These are phyloP conservation scores for Lepidotrigona ventralis DNA, from an alignment of 1,140 invertebrate genomes.

Conservation along the genomic window DNA sequence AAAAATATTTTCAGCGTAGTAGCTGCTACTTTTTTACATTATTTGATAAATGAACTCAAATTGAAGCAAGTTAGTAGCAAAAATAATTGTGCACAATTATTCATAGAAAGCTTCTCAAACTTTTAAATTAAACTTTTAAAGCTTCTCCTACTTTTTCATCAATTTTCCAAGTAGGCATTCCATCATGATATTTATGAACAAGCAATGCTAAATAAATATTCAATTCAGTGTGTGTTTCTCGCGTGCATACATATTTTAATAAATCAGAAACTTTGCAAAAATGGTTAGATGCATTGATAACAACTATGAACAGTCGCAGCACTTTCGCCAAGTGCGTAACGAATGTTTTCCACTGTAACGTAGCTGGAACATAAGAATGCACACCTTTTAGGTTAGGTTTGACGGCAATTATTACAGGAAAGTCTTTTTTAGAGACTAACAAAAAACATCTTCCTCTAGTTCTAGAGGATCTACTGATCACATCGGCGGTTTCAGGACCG, in stretches of 20 bases:
- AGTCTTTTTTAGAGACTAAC: not conserved
- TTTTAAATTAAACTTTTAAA: no score
- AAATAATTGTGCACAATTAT: not conserved
- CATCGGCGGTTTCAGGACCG: not conserved
- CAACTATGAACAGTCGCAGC: not conserved
- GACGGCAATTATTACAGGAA: not conserved
- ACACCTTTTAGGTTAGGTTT: no score
- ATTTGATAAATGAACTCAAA: not conserved
- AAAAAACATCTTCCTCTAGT: not conserved
- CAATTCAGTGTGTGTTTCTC: not conserved
- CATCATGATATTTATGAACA: not conserved
- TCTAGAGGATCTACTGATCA: not conserved
- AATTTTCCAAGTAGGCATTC: no score
- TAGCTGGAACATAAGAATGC: not conserved
- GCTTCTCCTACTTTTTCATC: no score
- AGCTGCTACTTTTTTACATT: not conserved
- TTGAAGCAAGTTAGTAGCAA: not conserved
- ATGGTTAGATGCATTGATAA: not conserved
- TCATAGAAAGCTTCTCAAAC: not conserved
- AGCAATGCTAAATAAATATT: not conserved
- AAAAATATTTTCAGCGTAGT: not conserved
- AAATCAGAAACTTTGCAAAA: not conserved
- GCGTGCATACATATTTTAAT: not conserved
- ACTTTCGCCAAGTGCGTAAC: not conserved
- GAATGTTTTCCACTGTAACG: not conserved